Base-by-base conservation (phyloP, 2,113 vertebrate genomes). In the Leptosomus discolor region DNA sequence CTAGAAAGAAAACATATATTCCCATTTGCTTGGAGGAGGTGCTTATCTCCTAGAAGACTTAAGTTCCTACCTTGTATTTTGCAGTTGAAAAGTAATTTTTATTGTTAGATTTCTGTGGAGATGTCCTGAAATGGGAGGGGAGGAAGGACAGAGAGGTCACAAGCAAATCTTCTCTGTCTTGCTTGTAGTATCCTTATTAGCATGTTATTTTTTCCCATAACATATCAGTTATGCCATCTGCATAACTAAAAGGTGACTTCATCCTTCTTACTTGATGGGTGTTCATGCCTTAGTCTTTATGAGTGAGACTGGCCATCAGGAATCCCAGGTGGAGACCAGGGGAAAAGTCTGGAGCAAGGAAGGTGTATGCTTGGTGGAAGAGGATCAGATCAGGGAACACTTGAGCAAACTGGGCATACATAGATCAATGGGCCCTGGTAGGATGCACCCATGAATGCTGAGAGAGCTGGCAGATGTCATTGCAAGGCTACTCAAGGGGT, bases 1-100 rank as follows among this genome's bases (percentile, higher is more conserved):
- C 51, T 84, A 48, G 48, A 39, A 95, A 86, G 79, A 63, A 88
- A 86, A 29, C 27, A 30, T 64, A 34, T 48, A 29, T 94, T 91
- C 27, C 15, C 46, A 56, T 82, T 80, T 90, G 37, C 41, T 79
- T 56, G 9, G 5, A 69, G 69, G 46, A 88, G 37, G 5, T 61
- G 26, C 85, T 96, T 63, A 18, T 70, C n/a, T 90, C 63, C 26
- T 23, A 21, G 16, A 90, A 79, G 54, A 76, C 41, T 29, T 37
- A 73, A 68, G 46, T 76, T 57, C 13, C 56, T 58, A 70, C 54
- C 36, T 90, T 4, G 0, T 8, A 78, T 60, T 80, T 92, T 86
- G 45, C 48, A 46, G n/a, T 45, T 90, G 34, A 81, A 60, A 91
- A 88, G 32, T 64, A 0, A 30, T 91, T 92, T 90, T 92, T 88